These are phyloP conservation scores for Sibirionetta formosa DNA, from an alignment of 2,797 vertebrate species.

Conservation along the genomic window DNA sequence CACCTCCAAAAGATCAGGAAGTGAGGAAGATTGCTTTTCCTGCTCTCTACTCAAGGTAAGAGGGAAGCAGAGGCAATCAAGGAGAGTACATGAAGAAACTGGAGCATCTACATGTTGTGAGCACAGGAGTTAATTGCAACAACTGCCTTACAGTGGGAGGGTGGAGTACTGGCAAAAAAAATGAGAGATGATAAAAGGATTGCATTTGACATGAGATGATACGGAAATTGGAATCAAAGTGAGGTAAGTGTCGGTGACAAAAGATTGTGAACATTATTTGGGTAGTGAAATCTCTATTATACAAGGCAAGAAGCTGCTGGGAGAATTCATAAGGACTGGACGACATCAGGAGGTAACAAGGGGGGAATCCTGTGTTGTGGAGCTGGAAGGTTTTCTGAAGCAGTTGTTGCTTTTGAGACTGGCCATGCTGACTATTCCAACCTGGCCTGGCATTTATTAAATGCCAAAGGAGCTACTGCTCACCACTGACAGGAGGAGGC, in stretches of 20 bases:
- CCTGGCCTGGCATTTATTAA: background rate
- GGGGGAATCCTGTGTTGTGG: background rate
- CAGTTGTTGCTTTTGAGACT: background rate
- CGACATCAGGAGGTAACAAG: background rate
- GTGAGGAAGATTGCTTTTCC: background rate
- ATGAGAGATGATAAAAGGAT: background rate
- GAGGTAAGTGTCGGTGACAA: background rate
- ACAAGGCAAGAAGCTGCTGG: background rate
- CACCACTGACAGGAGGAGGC: background rate
- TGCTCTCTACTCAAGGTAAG: background rate
- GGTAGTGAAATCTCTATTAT: background rate
- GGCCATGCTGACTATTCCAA: background rate
- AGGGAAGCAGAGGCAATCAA: background rate
- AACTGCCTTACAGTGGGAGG: background rate
- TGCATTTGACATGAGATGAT: background rate
- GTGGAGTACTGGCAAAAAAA: background rate
- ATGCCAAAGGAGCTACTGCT: background rate
- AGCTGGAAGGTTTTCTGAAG: background rate
- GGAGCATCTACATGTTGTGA: background rate
- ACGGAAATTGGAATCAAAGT: background rate
- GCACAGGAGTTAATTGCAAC: background rate
- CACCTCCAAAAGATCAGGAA: background rate
- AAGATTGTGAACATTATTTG: background rate
- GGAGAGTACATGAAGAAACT: background rate
- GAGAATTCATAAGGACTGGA: background rate